Conservation (phyloP, 2,797 vertebrate genomes). For the Phrynocephalus vlangalii region DNA sequence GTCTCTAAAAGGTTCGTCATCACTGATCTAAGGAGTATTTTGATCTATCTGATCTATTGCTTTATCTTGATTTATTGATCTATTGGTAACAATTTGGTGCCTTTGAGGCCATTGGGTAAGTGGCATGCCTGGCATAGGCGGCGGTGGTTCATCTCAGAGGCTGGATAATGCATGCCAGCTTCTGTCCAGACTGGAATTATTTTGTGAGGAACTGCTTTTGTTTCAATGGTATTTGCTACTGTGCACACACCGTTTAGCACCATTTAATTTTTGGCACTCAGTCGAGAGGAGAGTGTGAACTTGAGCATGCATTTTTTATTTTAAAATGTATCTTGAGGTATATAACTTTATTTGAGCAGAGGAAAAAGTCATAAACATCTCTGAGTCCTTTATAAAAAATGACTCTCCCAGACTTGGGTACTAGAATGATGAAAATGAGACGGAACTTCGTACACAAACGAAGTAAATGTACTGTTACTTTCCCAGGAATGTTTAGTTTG, state of each 20-base stretch:
- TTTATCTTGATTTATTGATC: too few relatives aligned
- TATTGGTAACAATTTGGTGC: neutral
- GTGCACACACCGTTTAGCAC: slow-evolving; percentile 8
- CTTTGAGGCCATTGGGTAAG: neutral
- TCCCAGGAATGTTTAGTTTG: neutral
- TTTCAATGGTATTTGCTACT: slow-evolving; percentile 10
- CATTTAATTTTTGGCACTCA: slow-evolving; percentile 21
- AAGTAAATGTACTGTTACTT: neutral
- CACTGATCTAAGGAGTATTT: neutral
- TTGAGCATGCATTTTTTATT: neutral
- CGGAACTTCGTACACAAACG: neutral
- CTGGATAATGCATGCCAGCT: neutral
- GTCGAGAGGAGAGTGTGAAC: slow-evolving; percentile 19
- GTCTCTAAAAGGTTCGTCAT: too few relatives aligned
- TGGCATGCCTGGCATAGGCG: neutral
- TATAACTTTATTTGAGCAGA: slow-evolving; percentile 4
- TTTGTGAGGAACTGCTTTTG: neutral
- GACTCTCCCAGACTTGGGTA: slow-evolving; percentile 4
- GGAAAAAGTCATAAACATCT: neutral
- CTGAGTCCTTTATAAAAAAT: neutral
- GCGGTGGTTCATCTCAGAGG: neutral
- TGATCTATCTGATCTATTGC: neutral
- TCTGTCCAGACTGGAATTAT: neutral
- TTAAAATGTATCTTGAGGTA: slow-evolving; percentile 3
- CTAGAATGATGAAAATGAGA: neutral